Conservation (phyloP, 2,888 invertebrate species). For the Dromius quadrimaculatus region DNA sequence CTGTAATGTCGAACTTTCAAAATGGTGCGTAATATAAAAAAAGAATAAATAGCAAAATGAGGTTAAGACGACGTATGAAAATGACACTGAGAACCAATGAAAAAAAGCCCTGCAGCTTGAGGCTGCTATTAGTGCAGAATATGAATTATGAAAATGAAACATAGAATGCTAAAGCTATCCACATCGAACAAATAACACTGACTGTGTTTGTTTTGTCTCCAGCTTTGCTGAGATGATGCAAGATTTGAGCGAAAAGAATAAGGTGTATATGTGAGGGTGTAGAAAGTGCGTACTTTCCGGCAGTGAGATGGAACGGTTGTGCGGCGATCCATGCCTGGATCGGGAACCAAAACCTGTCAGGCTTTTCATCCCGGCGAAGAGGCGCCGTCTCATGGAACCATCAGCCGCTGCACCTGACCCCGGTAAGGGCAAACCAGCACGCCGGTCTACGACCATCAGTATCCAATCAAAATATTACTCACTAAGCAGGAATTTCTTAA, state of each 20-base stretch:
- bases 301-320: conserved; percentile 86
- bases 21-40: too few species aligned
- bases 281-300: conserved; percentile 82
- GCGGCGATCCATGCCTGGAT: conserved; percentile 77
- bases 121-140: too few species aligned
- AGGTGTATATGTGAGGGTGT: background rate
- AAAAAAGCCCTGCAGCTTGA: too few species aligned
- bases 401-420: conserved; percentile 65
- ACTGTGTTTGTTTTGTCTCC: conserved; percentile 32
- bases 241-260: background rate
- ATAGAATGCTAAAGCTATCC: conserved; percentile 38
- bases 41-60: too few species aligned
- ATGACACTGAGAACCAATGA: background rate
- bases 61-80: too few species aligned
- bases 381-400: conserved; percentile 78
- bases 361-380: conserved; percentile 86
- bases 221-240: conserved; percentile 20
- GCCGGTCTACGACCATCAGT: conserved; percentile 15
- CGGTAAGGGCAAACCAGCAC: conserved; percentile 53
- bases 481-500: background rate
- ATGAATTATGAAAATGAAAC: conserved; percentile 12
- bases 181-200: conserved; percentile 41
- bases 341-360: conserved; percentile 80
- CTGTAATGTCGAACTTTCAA: too few species aligned
- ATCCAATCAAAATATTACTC: background rate